These are phyloP conservation scores for Xerus rutilus DNA, from an alignment of 2,797 vertebrate species.

Conservation along the genomic window DNA sequence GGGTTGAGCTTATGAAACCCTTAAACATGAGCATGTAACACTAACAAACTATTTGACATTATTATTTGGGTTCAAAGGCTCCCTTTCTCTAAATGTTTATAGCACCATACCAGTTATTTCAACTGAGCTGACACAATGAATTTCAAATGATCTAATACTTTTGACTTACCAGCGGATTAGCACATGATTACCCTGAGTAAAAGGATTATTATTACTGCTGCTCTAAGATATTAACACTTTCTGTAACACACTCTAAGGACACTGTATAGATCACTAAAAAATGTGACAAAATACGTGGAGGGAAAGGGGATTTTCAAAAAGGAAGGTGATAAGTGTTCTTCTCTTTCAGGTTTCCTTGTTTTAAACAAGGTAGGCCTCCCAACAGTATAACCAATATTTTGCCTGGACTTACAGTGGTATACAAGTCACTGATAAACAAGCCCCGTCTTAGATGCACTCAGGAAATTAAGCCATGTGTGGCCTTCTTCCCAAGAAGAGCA, in stretches of 20 bases:
- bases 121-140: slow-evolving; percentile 86
- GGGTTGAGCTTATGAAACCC: slow-evolving; percentile 78
- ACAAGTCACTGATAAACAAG: slow-evolving; percentile 56
- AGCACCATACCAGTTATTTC: slow-evolving; percentile 84
- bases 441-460: neutral
- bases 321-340: slow-evolving; percentile 62
- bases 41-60: slow-evolving; percentile 84
- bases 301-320: slow-evolving; percentile 48
- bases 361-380: slow-evolving; percentile 60
- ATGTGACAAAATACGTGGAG: slow-evolving; percentile 62
- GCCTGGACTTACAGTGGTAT: neutral
- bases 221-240: slow-evolving; percentile 89
- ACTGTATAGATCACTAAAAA: slow-evolving; percentile 57
- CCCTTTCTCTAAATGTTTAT: slow-evolving; percentile 84
- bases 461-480: slow-evolving; percentile 66
- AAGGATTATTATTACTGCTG: slow-evolving; percentile 88
- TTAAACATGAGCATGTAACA: slow-evolving; percentile 78
- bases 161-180: slow-evolving; percentile 89
- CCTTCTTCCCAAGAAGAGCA: slow-evolving; percentile 60
- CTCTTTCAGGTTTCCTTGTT: slow-evolving; percentile 35
- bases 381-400: neutral
- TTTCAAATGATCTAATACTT: slow-evolving; percentile 88
- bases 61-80: slow-evolving; percentile 84
- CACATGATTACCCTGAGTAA: slow-evolving; percentile 88
- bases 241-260: slow-evolving; percentile 82